phyloP scores from a whole-genome alignment of 2,113 vertebrate genomes.

The Charina bottae region DNA sequence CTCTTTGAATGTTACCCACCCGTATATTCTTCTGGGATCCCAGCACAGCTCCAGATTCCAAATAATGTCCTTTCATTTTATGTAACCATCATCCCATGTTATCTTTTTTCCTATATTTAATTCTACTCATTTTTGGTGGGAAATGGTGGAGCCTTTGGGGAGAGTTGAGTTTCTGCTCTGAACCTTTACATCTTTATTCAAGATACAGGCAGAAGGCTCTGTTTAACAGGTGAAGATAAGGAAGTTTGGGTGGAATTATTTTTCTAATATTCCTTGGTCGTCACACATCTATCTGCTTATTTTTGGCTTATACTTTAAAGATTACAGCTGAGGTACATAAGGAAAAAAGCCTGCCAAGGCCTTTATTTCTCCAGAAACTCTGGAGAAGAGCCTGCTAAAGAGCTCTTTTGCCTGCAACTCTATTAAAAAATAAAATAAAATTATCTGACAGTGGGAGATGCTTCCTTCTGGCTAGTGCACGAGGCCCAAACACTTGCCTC shows the following conservation, averaged over 20 bases:
- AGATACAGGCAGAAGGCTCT: not conserved
- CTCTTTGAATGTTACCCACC: not conserved
- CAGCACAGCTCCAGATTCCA: not conserved
- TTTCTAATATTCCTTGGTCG: not conserved
- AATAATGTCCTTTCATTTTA: not conserved
- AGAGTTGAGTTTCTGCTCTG: not conserved
- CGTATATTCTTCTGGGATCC: not conserved
- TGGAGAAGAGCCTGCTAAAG: not conserved
- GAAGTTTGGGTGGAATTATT: not conserved
- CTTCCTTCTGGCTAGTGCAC: slow-evolving; percentile 21
- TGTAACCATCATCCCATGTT: not conserved
- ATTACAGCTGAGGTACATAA: not conserved
- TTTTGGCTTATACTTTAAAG: not conserved
- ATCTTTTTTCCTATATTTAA: not conserved
- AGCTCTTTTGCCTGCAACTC: not conserved
- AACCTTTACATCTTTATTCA: not conserved
- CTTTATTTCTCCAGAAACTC: not conserved
- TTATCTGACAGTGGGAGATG: not conserved
- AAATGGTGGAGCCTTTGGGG: not conserved
- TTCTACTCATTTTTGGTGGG: not conserved
- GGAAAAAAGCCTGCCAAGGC: not conserved
- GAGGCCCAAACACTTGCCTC: slow-evolving; percentile 21
- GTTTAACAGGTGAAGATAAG: not conserved
- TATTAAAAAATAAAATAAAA: not conserved
- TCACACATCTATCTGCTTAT: not conserved